phyloP scores from a whole-genome alignment of 2,888 invertebrate species.

The Anorthoa munda region DNA sequence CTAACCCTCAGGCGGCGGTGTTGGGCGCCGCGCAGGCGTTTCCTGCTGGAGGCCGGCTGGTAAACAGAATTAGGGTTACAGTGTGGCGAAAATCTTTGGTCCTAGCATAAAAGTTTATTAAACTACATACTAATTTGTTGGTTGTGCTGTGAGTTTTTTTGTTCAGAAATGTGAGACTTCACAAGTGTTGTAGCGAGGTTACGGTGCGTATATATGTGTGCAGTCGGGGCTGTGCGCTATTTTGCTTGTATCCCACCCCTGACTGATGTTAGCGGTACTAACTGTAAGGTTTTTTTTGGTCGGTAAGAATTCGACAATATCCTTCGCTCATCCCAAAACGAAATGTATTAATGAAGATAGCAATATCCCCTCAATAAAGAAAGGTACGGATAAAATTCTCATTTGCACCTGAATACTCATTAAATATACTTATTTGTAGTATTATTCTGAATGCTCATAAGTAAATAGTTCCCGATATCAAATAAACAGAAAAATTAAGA shows the following conservation, averaged over 20 bases:
- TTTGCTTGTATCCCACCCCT: too few relatives aligned
- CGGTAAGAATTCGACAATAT: too few relatives aligned
- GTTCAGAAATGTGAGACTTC: background rate
- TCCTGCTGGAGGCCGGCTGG: constrained; percentile 47
- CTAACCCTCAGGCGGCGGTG: constrained; percentile 55
- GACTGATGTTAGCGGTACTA: too few relatives aligned
- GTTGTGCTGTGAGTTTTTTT: background rate
- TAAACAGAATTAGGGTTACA: constrained; percentile 46
- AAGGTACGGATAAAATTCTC: too few relatives aligned
- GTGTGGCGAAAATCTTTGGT: constrained; percentile 20
- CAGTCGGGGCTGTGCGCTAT: too few relatives aligned
- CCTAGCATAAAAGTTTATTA: background rate
- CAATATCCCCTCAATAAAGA: too few relatives aligned
- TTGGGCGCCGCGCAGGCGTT: constrained; percentile 50
- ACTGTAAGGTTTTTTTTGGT: too few relatives aligned
- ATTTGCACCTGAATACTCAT: too few relatives aligned
- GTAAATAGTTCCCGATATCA: constrained; percentile 12
- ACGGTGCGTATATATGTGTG: background rate
- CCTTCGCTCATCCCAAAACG: too few relatives aligned
- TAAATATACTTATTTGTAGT: background rate
- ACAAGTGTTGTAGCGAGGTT: background rate
- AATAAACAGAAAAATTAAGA: constrained; percentile 35
- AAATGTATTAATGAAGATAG: too few relatives aligned
- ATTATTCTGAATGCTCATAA: background rate
- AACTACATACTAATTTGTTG: background rate